These are phyloP conservation scores for Pachyuromys duprasi DNA, from an alignment of 2,797 vertebrate species.

Conservation along the genomic window DNA sequence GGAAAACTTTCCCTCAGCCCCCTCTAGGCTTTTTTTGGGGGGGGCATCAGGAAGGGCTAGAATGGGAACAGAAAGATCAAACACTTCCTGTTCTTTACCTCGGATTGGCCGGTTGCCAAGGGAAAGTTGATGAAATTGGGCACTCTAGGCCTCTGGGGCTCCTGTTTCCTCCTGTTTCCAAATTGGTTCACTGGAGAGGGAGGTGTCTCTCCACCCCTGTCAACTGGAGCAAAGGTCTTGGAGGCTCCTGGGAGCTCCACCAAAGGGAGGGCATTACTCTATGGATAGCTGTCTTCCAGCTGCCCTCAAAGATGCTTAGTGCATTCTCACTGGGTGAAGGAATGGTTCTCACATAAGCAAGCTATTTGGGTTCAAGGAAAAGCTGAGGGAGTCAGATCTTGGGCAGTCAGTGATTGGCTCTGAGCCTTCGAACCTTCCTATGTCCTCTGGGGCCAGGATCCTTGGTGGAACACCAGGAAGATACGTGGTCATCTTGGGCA, in stretches of 20 bases:
- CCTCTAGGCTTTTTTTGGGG: not conserved
- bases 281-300: not conserved
- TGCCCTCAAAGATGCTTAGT: not conserved
- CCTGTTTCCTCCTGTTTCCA: not conserved
- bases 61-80: constrained; percentile 74
- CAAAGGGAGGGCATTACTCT: not conserved
- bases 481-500: accelerated
- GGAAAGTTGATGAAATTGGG: not conserved
- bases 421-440: not conserved
- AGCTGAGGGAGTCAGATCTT: not conserved
- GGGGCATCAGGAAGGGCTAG: not conserved
- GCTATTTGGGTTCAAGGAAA: not conserved
- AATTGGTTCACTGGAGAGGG: not conserved
- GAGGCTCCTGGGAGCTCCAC: not conserved
- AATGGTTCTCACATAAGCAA: not conserved
- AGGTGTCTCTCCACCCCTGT: not conserved
- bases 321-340: not conserved
- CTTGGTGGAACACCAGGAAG: accelerated
- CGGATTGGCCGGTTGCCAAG: constrained; percentile 35
- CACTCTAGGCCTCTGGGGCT: not conserved
- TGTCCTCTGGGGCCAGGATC: accelerated
- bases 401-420: not conserved
- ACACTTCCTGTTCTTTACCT: constrained; percentile 65
- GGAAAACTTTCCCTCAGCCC: constrained; percentile 49
- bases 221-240: not conserved